Evolutionary conservation across 2,888 invertebrate species (phyloP).

Genomic region (Argyresthia albistria): DNA sequence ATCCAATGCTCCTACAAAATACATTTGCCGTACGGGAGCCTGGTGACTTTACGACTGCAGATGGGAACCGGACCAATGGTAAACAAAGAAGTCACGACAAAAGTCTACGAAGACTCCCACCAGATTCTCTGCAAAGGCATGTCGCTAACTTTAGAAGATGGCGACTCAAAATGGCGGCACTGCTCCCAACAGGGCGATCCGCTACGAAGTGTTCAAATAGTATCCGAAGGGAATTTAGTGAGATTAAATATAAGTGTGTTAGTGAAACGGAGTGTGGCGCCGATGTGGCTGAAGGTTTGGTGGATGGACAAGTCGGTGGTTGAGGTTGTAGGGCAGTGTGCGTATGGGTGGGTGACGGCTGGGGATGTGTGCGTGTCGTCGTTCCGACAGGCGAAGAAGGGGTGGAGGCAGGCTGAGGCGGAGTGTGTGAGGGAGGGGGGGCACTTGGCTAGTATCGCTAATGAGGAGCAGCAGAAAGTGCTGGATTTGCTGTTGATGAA

Average conservation of each 20-base stretch:
- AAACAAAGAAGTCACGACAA: conserved; percentile 41
- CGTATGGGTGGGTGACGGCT: conserved; percentile 79
- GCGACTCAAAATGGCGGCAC: conserved; percentile 71
- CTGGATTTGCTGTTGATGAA: conserved; percentile 76
- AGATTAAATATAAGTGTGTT: conserved; percentile 56
- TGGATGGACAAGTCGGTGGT: conserved; percentile 76
- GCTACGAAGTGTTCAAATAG: conserved; percentile 70
- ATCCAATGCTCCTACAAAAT: conserved; percentile 79
- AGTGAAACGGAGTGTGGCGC: conserved; percentile 45
- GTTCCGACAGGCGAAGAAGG: conserved; percentile 65
- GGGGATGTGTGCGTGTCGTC: conserved; percentile 78
- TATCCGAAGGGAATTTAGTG: conserved; percentile 72
- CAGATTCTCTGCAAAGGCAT: conserved; percentile 66
- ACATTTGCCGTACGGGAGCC: conserved; percentile 79
- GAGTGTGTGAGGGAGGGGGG: conserved; percentile 77
- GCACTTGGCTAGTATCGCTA: conserved; percentile 78
- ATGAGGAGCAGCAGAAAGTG: conserved; percentile 74
- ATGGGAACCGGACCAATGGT: conserved; percentile 63
- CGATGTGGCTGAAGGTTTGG: conserved; percentile 73
- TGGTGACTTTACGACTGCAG: conserved; percentile 74
- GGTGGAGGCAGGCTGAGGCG: conserved; percentile 79
- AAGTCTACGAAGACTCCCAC: conserved; percentile 45
- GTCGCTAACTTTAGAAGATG: conserved; percentile 71
- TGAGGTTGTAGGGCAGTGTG: conserved; percentile 76
- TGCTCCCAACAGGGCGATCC: conserved; percentile 74